These are phyloP conservation scores for Bilobella aurantiaca DNA, from an alignment of 1,140 invertebrate species.

Conservation along the genomic window DNA sequence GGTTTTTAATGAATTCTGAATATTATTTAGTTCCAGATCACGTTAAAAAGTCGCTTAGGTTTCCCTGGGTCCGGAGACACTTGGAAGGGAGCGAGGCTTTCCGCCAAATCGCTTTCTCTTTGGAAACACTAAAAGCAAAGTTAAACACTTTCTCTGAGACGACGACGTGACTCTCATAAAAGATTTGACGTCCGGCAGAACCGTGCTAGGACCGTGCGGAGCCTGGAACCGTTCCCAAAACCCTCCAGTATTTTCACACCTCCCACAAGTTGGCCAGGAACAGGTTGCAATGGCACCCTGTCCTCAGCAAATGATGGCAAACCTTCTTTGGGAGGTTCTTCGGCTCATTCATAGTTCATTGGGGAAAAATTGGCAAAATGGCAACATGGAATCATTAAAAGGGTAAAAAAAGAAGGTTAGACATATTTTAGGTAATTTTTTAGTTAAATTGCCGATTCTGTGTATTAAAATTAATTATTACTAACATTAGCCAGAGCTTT, in stretches of 20 bases:
- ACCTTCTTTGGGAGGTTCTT: too few species aligned
- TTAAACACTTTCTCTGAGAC: constrained; percentile 25
- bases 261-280: background rate
- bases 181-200: constrained; percentile 13
- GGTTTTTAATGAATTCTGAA: background rate
- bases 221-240: background rate
- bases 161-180: constrained; percentile 27
- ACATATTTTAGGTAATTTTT: too few species aligned
- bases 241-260: background rate
- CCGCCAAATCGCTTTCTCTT: background rate
- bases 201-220: too few species aligned
- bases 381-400: too few species aligned
- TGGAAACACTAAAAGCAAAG: constrained; percentile 26
- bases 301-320: background rate
- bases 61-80: background rate
- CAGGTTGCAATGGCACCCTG: background rate
- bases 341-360: too few species aligned
- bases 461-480: too few species aligned
- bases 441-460: too few species aligned
- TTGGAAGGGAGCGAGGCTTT: background rate
- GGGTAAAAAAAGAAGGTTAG: too few species aligned
- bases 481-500: too few species aligned
- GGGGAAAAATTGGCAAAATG: too few species aligned
- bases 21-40: background rate
- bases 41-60: background rate